Base-by-base conservation (phyloP, 2,888 invertebrate species). In the Dimorphilus gyrociliatus region DNA sequence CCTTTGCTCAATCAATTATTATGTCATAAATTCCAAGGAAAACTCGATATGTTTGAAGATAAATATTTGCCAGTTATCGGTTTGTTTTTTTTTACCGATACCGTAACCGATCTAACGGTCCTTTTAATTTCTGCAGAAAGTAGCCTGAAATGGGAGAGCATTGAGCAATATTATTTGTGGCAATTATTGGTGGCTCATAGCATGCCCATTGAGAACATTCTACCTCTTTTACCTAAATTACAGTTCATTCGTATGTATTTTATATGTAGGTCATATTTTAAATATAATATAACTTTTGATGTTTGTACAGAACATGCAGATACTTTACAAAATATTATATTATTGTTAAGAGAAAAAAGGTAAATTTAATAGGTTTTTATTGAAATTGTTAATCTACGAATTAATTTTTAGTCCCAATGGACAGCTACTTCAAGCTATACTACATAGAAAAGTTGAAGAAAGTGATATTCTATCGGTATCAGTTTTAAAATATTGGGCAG, bases 91-190 rank as follows among this genome's bases (percentile, higher is more conserved):
- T n/a, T n/a, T n/a, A n/a, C n/a, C n/a, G n/a, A n/a, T n/a, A n/a
- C n/a, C n/a, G n/a, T n/a, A n/a, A n/a, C n/a, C n/a, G n/a, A n/a
- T n/a, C n/a, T n/a, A n/a, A n/a, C n/a, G n/a, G n/a, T n/a, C n/a
- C n/a, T n/a, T n/a, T n/a, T n/a, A n/a, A n/a, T n/a, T n/a, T n/a
- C n/a, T n/a, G n/a, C 81, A 45, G 78, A 77, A 37, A 76, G 78
- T 25, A 90, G 85, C 51, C 68, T 94, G 33, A 73, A 74, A 34
- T 97, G 92, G 85, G 92, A 94, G 65, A 88, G 90, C 2, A 82
- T 88, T 48, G 92, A 94, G 62, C 94, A 97, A 63, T 78, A 82
- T 58, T 90, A 86, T 60, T 72, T 94, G 26, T 97, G 94, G 94
- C 90, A 92, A 63, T 69, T 97, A 34, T 73, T 92, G 28, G 76